Percentiles rank a stretch among this genome's conserved stretches.
Conservation (phyloP, 2,797 vertebrate species). For the Phyllotis vaccarum region DNA sequence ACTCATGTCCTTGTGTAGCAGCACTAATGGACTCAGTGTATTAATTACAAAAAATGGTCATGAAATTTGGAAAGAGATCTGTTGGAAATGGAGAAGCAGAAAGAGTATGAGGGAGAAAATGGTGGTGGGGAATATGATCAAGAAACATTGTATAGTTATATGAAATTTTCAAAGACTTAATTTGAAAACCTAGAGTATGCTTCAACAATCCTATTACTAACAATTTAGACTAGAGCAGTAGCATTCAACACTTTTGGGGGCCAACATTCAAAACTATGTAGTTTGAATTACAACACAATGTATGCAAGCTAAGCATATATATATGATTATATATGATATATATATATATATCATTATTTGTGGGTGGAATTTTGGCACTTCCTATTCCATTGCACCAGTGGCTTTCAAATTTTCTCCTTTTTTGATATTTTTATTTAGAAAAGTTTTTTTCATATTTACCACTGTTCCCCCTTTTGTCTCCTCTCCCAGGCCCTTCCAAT, state of each 20-base stretch:
- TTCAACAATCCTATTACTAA: slow-evolving; percentile 8
- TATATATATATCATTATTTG: not conserved
- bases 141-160: not conserved
- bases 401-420: not conserved
- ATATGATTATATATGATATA: not conserved
- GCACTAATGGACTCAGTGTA: not conserved
- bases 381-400: not conserved
- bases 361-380: not conserved
- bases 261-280: not conserved
- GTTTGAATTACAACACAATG: not conserved
- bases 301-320: not conserved
- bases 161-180: not conserved
- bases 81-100: too few relatives aligned
- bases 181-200: not conserved
- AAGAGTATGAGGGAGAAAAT: not conserved
- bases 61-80: not conserved
- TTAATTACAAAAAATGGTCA: not conserved
- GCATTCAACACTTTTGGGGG: not conserved
- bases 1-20: too few relatives aligned
- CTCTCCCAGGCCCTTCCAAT: too few relatives aligned
- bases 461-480: too few relatives aligned
- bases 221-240: not conserved
- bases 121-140: not conserved
- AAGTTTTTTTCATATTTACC: too few relatives aligned
- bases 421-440: too few relatives aligned